phyloP scores from a whole-genome alignment of 23 tunicate genomes.

The Halocynthia aurantium region DNA sequence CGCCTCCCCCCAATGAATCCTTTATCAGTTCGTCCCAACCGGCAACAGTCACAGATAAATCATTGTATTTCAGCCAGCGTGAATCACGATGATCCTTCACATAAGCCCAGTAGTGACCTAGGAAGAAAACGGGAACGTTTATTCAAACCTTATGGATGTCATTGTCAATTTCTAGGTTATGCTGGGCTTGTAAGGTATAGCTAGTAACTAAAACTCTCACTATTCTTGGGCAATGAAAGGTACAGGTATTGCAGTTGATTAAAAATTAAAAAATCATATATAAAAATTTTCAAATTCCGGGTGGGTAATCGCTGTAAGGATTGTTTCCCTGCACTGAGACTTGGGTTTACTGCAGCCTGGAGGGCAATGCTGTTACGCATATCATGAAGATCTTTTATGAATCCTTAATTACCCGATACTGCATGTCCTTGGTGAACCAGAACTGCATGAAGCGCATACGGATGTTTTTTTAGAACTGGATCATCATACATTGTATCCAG shows the following conservation, averaged over 20 bases:
- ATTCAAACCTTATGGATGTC: neutral
- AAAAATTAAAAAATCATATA: no score
- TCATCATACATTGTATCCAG: conserved; percentile 43
- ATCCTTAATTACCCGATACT: conserved; percentile 23
- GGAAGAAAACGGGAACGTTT: neutral
- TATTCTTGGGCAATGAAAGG: no score
- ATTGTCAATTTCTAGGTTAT: no score
- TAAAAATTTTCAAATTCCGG: no score
- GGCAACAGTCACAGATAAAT: conserved; percentile 27
- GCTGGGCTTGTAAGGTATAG: no score
- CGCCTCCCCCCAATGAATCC: conserved; percentile 39
- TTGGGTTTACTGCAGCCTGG: no score
- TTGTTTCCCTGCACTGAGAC: no score
- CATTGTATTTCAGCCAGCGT: conserved; percentile 50
- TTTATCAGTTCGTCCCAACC: conserved; percentile 26
- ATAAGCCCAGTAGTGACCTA: conserved; percentile 67
- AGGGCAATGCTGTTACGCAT: no score
- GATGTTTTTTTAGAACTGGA: conserved; percentile 4
- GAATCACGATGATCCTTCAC: conserved; percentile 29
- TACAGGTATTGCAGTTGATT: no score
- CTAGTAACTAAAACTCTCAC: no score
- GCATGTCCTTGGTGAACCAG: conserved; percentile 61
- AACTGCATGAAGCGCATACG: conserved; percentile 50
- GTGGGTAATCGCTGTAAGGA: no score
- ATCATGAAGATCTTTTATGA: no score